Evolutionary conservation across 2,888 invertebrate genomes (phyloP), one percentile per base, ranked within the genome.

Genomic region (Stenurella melanura): DNA sequence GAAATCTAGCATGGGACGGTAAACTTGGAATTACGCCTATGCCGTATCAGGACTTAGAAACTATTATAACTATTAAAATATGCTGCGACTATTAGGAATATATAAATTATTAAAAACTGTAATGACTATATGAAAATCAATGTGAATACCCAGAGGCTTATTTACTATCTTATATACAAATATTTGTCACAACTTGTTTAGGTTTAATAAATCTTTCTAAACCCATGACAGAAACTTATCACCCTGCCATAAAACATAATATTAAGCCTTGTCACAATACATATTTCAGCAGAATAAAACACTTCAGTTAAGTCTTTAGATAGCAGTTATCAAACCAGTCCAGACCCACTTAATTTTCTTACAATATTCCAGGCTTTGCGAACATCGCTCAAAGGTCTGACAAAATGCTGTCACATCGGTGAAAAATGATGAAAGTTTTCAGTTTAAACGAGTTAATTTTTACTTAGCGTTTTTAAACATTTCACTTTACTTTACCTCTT

Each of bases 381-480:
- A 64, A 64, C 38, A 64, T 38, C 10, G 38, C 19, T 64, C 64
- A 64, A 64, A 38, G 19, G 42, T n/a, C 64, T 38, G 64, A 64
- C n/a, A 64, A 64, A 64, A 19, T 64, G 64, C 64, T 19, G 42
- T 64, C 64, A 64, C 21, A 64, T 19, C 38, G 19, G 6, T 64
- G 42, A 64, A 42, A 42, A 64, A 64, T 64, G 18, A 42, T 19
- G 38, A 38, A 64, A 64, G 42, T 64, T 64, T 64, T 15, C 64
- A 42, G 42, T 64, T 64, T 64, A 42, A 42, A 42, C 42, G 50
- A 38, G 19, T 42, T 38, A 64, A 42, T 42, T 42, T 42, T 64
- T 42, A 34, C 7, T 34, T 34, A 34, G 21, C 21, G 21, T 34
- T 34, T 34, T 34, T 34, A 34, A 34, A 34, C 7, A 7, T 9